These are phyloP conservation scores for Drosophila peninsularis DNA, from an alignment of 2,888 invertebrate genomes.

Conservation along the genomic window DNA sequence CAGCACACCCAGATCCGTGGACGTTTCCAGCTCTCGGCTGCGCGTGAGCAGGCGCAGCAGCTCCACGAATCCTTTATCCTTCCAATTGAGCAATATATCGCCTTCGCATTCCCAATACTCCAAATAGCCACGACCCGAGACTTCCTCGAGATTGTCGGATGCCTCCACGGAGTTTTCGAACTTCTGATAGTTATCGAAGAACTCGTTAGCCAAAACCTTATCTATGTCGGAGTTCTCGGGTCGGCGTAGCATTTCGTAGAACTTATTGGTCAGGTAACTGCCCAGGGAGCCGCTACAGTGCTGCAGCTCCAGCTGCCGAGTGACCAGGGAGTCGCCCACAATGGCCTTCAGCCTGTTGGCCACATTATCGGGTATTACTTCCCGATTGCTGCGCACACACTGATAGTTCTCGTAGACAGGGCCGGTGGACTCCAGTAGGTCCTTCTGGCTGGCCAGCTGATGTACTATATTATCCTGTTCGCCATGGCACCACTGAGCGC, in stretches of 20 bases:
- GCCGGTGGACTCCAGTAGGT: constrained; percentile 82
- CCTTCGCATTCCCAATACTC: constrained; percentile 90
- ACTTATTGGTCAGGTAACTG: constrained; percentile 82
- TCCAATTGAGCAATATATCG: constrained; percentile 90
- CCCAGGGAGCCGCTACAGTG: constrained; percentile 82
- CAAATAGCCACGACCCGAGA: constrained; percentile 88
- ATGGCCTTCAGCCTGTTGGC: constrained; percentile 84
- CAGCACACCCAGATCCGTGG: constrained; percentile 75
- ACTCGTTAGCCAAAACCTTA: constrained; percentile 85
- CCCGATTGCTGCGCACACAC: constrained; percentile 83
- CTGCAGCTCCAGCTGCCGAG: constrained; percentile 81
- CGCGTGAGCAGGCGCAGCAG: constrained; percentile 89
- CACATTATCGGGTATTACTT: constrained; percentile 83
- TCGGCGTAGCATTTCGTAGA: constrained; percentile 76
- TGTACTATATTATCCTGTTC: constrained; percentile 84
- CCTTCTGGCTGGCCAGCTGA: constrained; percentile 77
- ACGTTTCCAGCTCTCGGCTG: constrained; percentile 44
- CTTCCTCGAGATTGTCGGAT: constrained; percentile 88
- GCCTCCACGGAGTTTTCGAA: constrained; percentile 86
- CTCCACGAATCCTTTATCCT: constrained; percentile 89
- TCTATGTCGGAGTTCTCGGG: constrained; percentile 84
- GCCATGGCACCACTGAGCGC: constrained; percentile 85
- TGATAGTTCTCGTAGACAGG: constrained; percentile 82
- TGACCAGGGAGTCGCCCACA: constrained; percentile 84
- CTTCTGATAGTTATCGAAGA: constrained; percentile 88